Base-by-base conservation (phyloP, 2,113 vertebrate species). In the Cromileptes altivelis region DNA sequence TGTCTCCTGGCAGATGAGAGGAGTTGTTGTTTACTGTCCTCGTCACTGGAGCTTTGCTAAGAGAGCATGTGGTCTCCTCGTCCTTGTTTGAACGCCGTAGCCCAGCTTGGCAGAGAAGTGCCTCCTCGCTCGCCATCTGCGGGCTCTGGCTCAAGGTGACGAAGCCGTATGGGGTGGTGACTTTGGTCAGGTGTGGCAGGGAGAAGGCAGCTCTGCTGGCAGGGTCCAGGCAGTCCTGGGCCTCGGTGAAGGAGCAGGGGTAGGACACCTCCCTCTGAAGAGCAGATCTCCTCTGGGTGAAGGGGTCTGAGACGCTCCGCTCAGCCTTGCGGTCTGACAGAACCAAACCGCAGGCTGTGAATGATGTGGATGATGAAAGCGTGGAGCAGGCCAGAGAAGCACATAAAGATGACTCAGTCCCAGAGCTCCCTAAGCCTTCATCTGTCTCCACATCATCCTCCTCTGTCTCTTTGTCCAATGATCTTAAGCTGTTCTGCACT, bases 111-210 rank as follows among this genome's bases (percentile, higher is more conserved):
- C 92, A 95, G 78, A 97, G 95, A 15, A 96, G 85, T 0, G 80
- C 94, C 92, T 97, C 97, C 61, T 97, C 95, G 0, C 71, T 73
- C 11, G 85, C 93, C 91, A 97, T 95, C 78, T 96, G 95, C 0
- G 96, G 95, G 70, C 95, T 97, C 75, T 96, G 90, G n/a, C 93
- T 94, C 71, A 96, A 81, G 21, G 94, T 95, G 81, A 91, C 17
- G 58, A 97, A 96, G 71, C 95, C 95, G 0, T 96, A 96, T 0
- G 94, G 93, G 0, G 91, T 94, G 85, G 93, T 94, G 84, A 96
- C 90, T 63, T 82, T 95, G 76, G 93, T 73, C 4, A 97, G 81
- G 25, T 97, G 96, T 3, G 92, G 89, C 70, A 93, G 87, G 69
- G 96, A 96, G 87, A 96, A 92, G 14, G 93, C 93, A 0, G 90